Base-by-base conservation (phyloP, 1,140 invertebrate genomes). In the Elymnias hypermnestra region DNA sequence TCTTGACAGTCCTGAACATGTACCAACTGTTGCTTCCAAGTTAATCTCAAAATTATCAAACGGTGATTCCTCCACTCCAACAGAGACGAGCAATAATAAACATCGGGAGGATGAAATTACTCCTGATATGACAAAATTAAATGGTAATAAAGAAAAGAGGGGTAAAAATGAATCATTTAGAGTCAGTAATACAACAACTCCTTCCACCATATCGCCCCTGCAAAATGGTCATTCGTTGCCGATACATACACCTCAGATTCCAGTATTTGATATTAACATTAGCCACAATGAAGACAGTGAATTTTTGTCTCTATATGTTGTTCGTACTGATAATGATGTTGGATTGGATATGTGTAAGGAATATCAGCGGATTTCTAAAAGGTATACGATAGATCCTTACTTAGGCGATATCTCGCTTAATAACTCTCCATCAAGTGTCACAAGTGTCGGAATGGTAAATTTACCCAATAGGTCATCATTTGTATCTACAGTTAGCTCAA, bases 281-380 rank as follows among this genome's bases (percentile, higher is more conserved):
- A 78, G 69, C 38, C 70, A 79, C 17, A 85, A 82, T 45, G 84
- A 87, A 38, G 83, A 87, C 21, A 66, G 76, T 36, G 86, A 87
- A 35, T 87, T 87, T 50, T 35, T 86, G 8, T 87, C 86, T 0
- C 43, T 87, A 0, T 82, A 81, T 19, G 63, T 87, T 3, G 78
- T 87, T 0, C 66, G 79, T 55, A 86, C 82, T 6, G 83, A 87
- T 28, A 85, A 71, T 44, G 84, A 86, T 37, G 23, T 85, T 1
- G 84, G 84, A 0, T 71, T 73, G 56, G 83, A 87, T 31, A 84
- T 87, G 63, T 84, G 76, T 38, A 76, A 72, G 36, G 86, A 87
- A 47, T 87, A 79, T 57, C 82, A 87, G 45, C 76, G 83, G 26
- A 59, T 86, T 33, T 86, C 84, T 0, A 85, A 85, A 53, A 67